A percentile compares a stretch with the other conserved stretches of the same genome.
phyloP scores from a whole-genome alignment of 2,888 invertebrate species.

The Anthophora plumipes region DNA sequence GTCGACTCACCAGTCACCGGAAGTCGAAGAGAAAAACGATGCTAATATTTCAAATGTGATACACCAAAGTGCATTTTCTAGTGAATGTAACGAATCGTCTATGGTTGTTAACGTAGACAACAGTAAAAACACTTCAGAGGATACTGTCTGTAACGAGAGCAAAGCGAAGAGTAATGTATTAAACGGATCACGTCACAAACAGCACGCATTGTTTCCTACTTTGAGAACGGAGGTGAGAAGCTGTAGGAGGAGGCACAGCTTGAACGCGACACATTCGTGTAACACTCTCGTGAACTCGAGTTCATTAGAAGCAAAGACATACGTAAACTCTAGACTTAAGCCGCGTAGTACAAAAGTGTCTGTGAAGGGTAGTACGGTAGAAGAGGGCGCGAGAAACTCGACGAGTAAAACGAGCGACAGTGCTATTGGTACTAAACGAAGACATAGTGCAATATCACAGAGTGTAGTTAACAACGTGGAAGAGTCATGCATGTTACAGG shows the following conservation, averaged over 20 bases:
- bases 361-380: constrained; percentile 30
- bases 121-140: constrained; percentile 13
- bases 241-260: constrained; percentile 47
- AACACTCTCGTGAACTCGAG: constrained; percentile 24
- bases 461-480: constrained; percentile 47
- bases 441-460: constrained; percentile 77
- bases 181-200: constrained; percentile 49
- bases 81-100: constrained; percentile 60
- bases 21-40: constrained; percentile 26
- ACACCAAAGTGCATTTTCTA: constrained; percentile 68
- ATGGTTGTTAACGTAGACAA: constrained; percentile 22
- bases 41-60: constrained; percentile 44
- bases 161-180: constrained; percentile 43
- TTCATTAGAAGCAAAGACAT: constrained; percentile 54
- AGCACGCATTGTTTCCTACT: constrained; percentile 52
- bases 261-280: constrained; percentile 51
- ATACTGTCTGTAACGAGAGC: constrained; percentile 22
- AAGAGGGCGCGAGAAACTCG: constrained; percentile 45
- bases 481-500: constrained; percentile 60
- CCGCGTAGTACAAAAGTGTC: constrained; percentile 56
- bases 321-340: constrained; percentile 62
- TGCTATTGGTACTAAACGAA: constrained; percentile 66
- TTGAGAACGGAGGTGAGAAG: constrained; percentile 32
- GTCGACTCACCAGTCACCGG: background rate
- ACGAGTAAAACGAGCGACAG: constrained; percentile 42